Conservation (phyloP, 53 echinoderm and acorn worm genomes). For the Zoroaster sp. region DNA sequence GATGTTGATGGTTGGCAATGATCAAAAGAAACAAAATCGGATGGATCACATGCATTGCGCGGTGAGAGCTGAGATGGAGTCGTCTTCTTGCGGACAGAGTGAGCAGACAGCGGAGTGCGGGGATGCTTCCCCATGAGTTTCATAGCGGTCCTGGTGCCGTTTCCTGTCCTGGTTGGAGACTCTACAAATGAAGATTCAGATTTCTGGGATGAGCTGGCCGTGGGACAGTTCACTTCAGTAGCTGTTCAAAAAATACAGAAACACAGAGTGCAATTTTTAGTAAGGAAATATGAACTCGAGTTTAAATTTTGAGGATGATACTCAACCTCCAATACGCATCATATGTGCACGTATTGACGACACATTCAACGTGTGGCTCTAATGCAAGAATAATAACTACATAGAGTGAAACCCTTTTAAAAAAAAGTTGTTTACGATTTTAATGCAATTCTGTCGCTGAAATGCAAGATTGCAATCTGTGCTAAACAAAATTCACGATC, state of each 20-base stretch:
- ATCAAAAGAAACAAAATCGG: not conserved
- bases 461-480: too few species aligned
- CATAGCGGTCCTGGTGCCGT: slow-evolving; percentile 39
- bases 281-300: too few species aligned
- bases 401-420: too few species aligned
- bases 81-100: slow-evolving; percentile 24
- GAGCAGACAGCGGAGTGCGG: slow-evolving; percentile 52
- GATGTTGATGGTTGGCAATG: not conserved
- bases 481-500: too few species aligned
- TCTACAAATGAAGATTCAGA: not conserved
- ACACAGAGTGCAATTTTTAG: not conserved
- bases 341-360: too few species aligned
- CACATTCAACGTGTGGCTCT: too few species aligned
- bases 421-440: too few species aligned
- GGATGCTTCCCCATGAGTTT: slow-evolving; percentile 48
- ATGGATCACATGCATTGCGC: not conserved
- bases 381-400: too few species aligned
- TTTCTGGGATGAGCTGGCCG: not conserved
- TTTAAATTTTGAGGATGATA: too few species aligned
- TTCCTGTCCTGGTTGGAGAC: slow-evolving; percentile 19
- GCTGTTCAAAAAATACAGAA: not conserved
- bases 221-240: slow-evolving; percentile 28
- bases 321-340: too few species aligned
- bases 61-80: not conserved
- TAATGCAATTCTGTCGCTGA: too few species aligned